Base-by-base conservation (phyloP, 2,113 vertebrate genomes). In the Reinhardtius hippoglossoides region DNA sequence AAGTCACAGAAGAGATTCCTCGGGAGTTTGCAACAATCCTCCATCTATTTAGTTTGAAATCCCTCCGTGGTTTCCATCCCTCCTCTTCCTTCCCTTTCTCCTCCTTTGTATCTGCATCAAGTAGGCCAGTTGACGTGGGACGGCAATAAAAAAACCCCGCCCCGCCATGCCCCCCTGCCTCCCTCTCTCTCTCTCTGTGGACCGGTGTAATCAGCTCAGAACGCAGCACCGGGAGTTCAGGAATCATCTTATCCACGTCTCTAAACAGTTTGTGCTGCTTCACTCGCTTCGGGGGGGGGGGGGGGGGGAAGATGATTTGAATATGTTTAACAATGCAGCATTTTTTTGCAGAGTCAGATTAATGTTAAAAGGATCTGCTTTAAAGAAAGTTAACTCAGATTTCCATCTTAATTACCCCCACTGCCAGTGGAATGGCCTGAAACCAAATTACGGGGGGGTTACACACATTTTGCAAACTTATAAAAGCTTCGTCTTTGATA, bases 71-170 rank as follows among this genome's bases (percentile, higher is more conserved):
- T 57, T 65, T 78, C 16, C 24, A 14, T 74, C 14, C 54, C 26
- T 67, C 35, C 44, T 68, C 27, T n/a, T 71, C 52, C 31, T 52
- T 67, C 46, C 46, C 44, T 63, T 62, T 24, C 48, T 27, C 18
- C 16, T 83, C 59, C 50, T 88, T 80, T 87, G 10, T 13, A 42
- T 10, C 3, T 12, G 58, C 66, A 73, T 87, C 82, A 91, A 88
- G 62, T 92, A 93, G 89, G 88, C 81, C 90, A 91, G 88, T 92
- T 92, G 89, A 83, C 84, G 52, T 84, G 87, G 86, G 88, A 88
- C 15, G 10, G 62, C 27, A 60, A n/a, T 5, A 20, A 42, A 42
- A 42, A 12, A 69, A 31, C 0, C 58, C 64, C 73, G 72, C 78
- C 42, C 8, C 23, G 5, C 44, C 63, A 84, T 80, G 37, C 66